These are phyloP conservation scores for Motacilla alba DNA, from an alignment of 2,113 vertebrate species.

Conservation along the genomic window DNA sequence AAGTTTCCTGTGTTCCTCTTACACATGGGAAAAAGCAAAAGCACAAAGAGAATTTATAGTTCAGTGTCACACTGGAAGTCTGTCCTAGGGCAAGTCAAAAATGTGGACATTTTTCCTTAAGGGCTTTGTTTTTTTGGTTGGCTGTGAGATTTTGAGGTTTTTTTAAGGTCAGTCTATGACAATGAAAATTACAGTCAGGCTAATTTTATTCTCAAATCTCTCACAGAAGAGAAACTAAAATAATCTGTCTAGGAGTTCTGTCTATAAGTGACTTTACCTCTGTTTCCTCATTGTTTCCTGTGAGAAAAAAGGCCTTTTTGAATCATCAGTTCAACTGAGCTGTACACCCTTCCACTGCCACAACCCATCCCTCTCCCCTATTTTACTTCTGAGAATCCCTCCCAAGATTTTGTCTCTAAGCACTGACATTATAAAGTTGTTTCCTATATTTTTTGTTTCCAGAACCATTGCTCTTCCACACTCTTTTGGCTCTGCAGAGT, in stretches of 20 bases:
- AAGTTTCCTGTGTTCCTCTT: neutral
- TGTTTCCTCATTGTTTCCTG: neutral
- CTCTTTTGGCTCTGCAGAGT: neutral
- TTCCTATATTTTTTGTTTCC: neutral
- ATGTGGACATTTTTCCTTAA: neutral
- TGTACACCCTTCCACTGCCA: neutral
- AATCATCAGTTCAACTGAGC: neutral
- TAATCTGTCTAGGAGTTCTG: neutral
- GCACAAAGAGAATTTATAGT: neutral
- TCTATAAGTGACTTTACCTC: neutral
- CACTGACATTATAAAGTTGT: rapidly evolving
- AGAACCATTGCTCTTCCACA: neutral
- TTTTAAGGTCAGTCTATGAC: neutral
- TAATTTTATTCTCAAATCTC: neutral
- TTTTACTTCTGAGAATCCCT: neutral
- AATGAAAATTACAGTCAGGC: neutral
- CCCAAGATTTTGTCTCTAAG: neutral
- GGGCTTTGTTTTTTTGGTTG: neutral
- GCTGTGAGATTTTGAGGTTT: neutral
- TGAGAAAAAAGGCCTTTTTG: neutral
- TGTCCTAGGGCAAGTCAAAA: neutral
- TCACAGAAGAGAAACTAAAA: neutral
- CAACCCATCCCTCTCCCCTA: neutral
- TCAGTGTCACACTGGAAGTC: neutral
- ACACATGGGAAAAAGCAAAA: neutral